phyloP scores from a whole-genome alignment of 2,113 vertebrate genomes.

The Ascaphus truei region DNA sequence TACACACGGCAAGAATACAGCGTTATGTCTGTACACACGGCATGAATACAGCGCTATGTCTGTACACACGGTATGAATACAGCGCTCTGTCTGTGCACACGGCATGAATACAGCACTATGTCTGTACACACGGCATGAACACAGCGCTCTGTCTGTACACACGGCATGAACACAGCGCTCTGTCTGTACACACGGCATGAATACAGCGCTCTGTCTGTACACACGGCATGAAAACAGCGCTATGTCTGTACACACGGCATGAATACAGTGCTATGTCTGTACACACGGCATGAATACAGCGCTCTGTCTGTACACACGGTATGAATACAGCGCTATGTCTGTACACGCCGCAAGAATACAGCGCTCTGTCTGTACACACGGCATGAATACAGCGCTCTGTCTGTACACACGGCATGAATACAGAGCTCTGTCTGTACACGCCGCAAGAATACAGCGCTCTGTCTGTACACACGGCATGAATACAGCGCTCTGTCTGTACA shows the following conservation, averaged over 20 bases:
- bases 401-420: background rate
- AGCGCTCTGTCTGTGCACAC: background rate
- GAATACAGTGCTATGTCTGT: background rate
- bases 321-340: background rate
- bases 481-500: background rate
- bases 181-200: background rate
- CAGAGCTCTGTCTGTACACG: background rate
- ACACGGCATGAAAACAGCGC: background rate
- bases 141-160: background rate
- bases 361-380: constrained; percentile 3
- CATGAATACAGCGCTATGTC: background rate
- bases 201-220: background rate
- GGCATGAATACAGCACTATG: background rate
- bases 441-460: background rate
- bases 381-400: background rate
- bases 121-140: constrained; percentile 11
- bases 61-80: background rate
- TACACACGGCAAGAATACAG: constrained; percentile 9
- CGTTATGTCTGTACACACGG: background rate
- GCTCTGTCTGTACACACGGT: background rate
- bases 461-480: background rate
- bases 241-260: constrained; percentile 3
- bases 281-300: background rate
- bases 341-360: background rate
- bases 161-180: background rate